Conservation (phyloP, 2,113 vertebrate species). For the Apteryx owenii region DNA sequence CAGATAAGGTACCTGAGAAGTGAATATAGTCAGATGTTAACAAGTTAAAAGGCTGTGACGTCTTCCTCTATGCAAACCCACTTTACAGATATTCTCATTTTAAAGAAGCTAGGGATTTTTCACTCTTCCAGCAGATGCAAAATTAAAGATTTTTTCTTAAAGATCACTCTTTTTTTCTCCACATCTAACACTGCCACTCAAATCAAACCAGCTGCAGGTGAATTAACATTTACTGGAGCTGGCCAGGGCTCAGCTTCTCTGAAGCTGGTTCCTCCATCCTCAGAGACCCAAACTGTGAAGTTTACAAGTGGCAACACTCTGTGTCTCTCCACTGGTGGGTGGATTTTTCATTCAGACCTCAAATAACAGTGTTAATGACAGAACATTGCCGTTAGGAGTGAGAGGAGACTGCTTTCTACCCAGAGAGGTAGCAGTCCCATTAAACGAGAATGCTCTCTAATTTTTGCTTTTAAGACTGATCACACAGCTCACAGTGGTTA, state of each 20-base stretch:
- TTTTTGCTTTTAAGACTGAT: background rate
- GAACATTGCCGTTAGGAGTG: background rate
- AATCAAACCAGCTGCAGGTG: background rate
- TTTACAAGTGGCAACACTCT: background rate
- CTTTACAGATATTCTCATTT: background rate
- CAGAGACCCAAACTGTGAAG: background rate
- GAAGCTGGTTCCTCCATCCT: background rate
- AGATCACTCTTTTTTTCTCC: background rate
- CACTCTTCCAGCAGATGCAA: background rate
- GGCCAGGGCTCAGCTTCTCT: background rate
- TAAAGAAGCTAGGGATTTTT: background rate
- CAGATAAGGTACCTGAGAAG: constrained; percentile 81
- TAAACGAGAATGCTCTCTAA: background rate
- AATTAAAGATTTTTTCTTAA: background rate
- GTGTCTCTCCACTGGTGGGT: too few relatives aligned
- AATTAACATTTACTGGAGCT: background rate
- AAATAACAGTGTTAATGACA: background rate
- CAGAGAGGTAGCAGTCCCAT: background rate
- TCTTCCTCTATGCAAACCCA: background rate
- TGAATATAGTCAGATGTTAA: background rate
- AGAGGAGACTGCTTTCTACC: background rate
- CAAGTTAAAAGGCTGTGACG: background rate
- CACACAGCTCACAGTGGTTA: background rate
- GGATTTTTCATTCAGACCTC: background rate
- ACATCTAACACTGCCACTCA: background rate